Evolutionary conservation across 2,113 vertebrate genomes (phyloP), one percentile per base, ranked within the genome.

Genomic region (Rutilus rutilus): DNA sequence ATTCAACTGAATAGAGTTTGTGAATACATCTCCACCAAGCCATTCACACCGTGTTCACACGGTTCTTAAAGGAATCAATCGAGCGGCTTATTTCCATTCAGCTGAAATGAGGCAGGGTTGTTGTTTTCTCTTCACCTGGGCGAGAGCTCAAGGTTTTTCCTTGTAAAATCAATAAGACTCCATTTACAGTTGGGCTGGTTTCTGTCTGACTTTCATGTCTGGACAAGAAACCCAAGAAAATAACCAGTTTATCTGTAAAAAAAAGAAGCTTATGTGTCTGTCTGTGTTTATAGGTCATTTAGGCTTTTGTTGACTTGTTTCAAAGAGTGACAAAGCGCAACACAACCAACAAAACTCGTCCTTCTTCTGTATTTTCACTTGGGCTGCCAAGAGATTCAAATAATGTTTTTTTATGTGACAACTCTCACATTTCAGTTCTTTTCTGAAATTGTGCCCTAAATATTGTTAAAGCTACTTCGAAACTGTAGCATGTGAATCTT

Each of bases 91-190:
- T 57, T 42, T 10, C 62, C 5, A 42, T 84, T 85, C 60, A 75
- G 39, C 30, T 36, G 52, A 78, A 73, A 45, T 67, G 23, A 83
- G 75, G 65, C 74, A 50, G 78, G 74, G 73, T 33, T 83, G 76
- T 77, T 84, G 76, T 42, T 85, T 52, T 81, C n/a, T 39, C 60
- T 33, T 67, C 52, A 57, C 65, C 75, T 83, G 15, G 71, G 86
- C 21, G 64, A 69, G 36, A n/a, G 50, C 81, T 88, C 84, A 85
- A 90, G 85, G 85, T 89, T 83, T 42, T 87, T 86, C 79, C 74
- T 11, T 30, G 36, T 54, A 79, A 85, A 86, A 84, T 62, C 23
- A 74, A 83, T 81, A 47, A 64, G 78, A 81, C n/a, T 81, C 17
- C 25, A 81, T 80, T 80, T 64, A 80, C 78, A 64, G n/a, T 80